Base-by-base conservation (phyloP, 2,888 invertebrate species). In the Argyresthia goedartella region DNA sequence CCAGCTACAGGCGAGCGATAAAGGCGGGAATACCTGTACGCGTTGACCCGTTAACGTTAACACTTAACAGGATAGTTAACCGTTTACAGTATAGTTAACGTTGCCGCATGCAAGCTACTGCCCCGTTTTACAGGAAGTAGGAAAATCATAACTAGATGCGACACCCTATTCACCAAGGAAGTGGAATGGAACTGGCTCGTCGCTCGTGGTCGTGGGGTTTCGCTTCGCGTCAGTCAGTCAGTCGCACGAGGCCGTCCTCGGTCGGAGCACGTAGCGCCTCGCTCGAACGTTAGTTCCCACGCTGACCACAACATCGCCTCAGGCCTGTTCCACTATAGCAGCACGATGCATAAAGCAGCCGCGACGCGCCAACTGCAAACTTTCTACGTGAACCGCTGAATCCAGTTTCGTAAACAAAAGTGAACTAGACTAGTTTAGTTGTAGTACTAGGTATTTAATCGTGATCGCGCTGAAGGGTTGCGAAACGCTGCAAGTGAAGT, bases 401-500 rank as follows among this genome's bases (percentile, higher is more conserved):
- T 25, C 25, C 25, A 25, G 25, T 25, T 25, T 25, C 25, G 25
- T 25, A 25, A 25, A 25, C 25, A 25, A 25, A 25, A 25, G 25
- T 25, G 25, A 25, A 25, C 25, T 25, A 25, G 25, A 25, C 25
- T 25, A 25, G 25, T 25, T 25, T 25, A 25, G 25, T n/a, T n/a
- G n/a, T 6, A 25, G 25, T 25, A 25, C 25, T 25, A 25, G 25
- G 25, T 25, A 6, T 25, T 25, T 25, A 25, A 25, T 25, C 25
- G 25, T 25, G 25, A 25, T 25, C 25, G 25, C 69, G 72, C 71
- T 78, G 76, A 76, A 77, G 74, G 67, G 74, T 81, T 84, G 76
- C 81, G 81, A 85, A 85, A 84, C 82, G 61, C 35, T 81, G 78
- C 76, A 76, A 81, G 85, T 85, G 84, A 82, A 82, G 81, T 86